These are phyloP conservation scores for Ectemnius lituratus DNA, from an alignment of 2,888 invertebrate genomes.

Conservation along the genomic window DNA sequence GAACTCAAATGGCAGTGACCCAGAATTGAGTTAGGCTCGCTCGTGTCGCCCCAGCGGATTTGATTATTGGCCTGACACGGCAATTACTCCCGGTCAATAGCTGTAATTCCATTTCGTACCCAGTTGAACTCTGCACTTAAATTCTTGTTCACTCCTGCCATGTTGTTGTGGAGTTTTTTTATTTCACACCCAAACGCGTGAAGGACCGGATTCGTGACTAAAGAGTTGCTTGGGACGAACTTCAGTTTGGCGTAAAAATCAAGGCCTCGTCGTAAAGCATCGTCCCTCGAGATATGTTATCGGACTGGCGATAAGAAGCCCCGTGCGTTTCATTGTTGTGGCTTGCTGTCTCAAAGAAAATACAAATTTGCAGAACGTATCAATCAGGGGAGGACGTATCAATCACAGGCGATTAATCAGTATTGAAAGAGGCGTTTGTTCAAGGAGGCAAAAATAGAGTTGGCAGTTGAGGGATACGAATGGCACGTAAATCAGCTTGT, in stretches of 20 bases:
- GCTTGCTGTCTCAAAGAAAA: background rate
- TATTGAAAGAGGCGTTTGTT: background rate
- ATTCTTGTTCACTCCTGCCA: background rate
- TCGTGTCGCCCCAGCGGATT: background rate
- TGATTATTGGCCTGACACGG: background rate
- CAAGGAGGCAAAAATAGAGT: background rate
- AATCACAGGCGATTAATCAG: background rate
- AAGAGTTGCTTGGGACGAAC: background rate
- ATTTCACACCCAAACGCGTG: background rate
- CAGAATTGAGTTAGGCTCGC: background rate
- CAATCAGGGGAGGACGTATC: background rate
- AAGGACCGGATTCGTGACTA: background rate
- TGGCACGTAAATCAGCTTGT: background rate
- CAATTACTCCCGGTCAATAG: conserved; percentile 6
- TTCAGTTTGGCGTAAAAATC: conserved; percentile 3
- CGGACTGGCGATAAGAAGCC: conserved; percentile 7
- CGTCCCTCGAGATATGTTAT: conserved; percentile 16
- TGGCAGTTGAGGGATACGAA: background rate
- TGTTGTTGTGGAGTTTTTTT: background rate
- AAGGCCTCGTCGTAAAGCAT: conserved; percentile 7
- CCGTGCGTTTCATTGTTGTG: background rate
- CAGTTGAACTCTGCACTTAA: background rate
- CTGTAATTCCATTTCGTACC: background rate
- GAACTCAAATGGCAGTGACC: background rate
- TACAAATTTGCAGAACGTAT: background rate